Evolutionary conservation across 2,888 invertebrate genomes (phyloP).

Genomic region (Pherbina coryleti): DNA sequence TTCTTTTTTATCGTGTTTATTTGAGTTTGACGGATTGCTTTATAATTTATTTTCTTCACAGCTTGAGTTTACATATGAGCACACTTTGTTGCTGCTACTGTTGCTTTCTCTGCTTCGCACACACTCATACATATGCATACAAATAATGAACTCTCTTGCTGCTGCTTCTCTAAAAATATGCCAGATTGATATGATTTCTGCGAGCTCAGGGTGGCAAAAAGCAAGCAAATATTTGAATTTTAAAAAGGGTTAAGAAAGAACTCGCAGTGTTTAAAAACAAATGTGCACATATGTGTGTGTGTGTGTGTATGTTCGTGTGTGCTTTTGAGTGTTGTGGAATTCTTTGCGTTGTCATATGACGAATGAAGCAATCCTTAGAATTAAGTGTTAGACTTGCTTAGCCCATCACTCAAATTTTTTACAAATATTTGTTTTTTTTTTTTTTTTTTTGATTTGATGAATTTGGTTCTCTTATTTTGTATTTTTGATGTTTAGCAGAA

Average conservation of each 20-base stretch:
- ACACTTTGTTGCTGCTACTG: background rate
- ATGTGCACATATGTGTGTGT: background rate
- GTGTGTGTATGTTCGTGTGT: background rate
- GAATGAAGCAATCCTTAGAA: slow-evolving; percentile 8
- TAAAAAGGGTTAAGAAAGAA: background rate
- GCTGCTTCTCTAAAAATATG: background rate
- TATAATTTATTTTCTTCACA: slow-evolving; percentile 35
- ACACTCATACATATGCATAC: background rate
- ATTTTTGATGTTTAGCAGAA: too few relatives aligned
- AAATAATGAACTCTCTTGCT: background rate
- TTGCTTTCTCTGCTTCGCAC: background rate
- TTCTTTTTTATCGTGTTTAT: background rate
- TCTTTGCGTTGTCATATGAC: slow-evolving; percentile 12
- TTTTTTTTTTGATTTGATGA: too few relatives aligned
- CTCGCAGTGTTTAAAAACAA: too few relatives aligned
- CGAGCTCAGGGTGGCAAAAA: background rate
- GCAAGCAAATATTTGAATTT: slow-evolving; percentile 4
- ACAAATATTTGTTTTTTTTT: too few relatives aligned
- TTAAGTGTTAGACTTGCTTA: slow-evolving; percentile 6
- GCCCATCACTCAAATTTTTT: too few relatives aligned
- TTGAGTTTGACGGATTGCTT: slow-evolving; percentile 33
- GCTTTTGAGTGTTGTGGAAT: background rate
- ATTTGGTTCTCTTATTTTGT: too few relatives aligned
- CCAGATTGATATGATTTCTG: slow-evolving; percentile 6
- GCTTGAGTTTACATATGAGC: slow-evolving; percentile 25